Conservation (phyloP, 1,140 invertebrate genomes). For the Heliothis subflexa region DNA sequence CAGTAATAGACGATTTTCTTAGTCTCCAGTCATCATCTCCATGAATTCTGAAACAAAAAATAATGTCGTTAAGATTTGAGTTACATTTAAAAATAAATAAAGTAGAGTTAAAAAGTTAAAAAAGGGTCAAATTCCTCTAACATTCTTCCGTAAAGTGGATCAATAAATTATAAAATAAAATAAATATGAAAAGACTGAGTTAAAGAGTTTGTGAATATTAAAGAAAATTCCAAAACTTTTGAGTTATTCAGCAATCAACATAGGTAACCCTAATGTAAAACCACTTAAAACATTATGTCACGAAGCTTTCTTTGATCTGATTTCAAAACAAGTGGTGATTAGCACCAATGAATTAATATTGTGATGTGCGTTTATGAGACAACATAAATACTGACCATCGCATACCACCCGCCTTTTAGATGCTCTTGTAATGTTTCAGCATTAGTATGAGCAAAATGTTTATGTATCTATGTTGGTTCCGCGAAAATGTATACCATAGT, state of each 20-base stretch:
- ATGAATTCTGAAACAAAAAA: conserved; percentile 90
- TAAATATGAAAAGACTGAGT: not conserved
- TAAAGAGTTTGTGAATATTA: not conserved
- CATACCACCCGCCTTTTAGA: conserved; percentile 24
- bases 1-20: conserved; percentile 68
- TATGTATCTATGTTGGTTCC: conserved; percentile 36
- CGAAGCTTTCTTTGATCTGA: conserved; percentile 44
- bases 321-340: conserved; percentile 36
- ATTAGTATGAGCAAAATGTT: conserved; percentile 22
- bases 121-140: too few relatives aligned
- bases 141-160: not conserved
- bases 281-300: conserved; percentile 13
- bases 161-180: not conserved
- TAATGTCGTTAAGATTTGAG: conserved; percentile 32
- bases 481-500: conserved; percentile 34
- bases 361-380: conserved; percentile 11
- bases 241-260: not conserved
- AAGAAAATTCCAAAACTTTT: not conserved
- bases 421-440: conserved; percentile 32
- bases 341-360: conserved; percentile 39
- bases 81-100: conserved; percentile 1
- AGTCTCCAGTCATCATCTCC: conserved; percentile 95
- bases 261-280: not conserved
- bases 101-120: too few relatives aligned
- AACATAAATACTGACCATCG: conserved; percentile 31